phyloP scores from a whole-genome alignment of 1,140 invertebrate genomes.

The Subanguina moxae region DNA sequence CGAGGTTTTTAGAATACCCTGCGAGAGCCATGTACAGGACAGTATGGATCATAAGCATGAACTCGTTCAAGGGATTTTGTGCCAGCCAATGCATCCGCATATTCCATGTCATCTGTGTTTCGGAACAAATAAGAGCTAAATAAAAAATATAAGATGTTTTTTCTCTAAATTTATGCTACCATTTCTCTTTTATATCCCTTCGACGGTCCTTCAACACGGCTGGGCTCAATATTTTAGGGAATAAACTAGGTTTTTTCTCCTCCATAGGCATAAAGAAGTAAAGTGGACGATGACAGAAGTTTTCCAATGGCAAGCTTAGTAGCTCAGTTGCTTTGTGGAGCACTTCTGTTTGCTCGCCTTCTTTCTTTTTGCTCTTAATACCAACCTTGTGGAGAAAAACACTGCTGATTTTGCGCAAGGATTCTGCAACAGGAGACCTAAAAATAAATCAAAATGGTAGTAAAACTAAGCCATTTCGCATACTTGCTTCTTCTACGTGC shows the following conservation, averaged over 20 bases:
- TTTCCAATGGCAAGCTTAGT: slow-evolving; percentile 32
- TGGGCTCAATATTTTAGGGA: slow-evolving; percentile 14
- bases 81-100: slow-evolving; percentile 27
- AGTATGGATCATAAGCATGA: slow-evolving; percentile 55
- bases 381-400: slow-evolving; percentile 44
- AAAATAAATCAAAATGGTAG: slow-evolving; percentile 9
- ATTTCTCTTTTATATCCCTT: not conserved
- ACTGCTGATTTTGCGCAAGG: slow-evolving; percentile 42
- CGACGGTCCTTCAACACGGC: slow-evolving; percentile 7
- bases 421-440: slow-evolving; percentile 52
- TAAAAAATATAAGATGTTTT: slow-evolving; percentile 1
- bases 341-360: slow-evolving; percentile 14
- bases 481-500: slow-evolving; percentile 39
- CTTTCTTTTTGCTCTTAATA: slow-evolving; percentile 32
- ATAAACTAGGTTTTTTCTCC: slow-evolving; percentile 6
- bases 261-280: slow-evolving; percentile 20
- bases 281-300: slow-evolving; percentile 22
- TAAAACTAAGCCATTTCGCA: slow-evolving; percentile 1
- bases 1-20: not conserved
- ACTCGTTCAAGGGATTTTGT: slow-evolving; percentile 21
- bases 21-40: slow-evolving; percentile 52
- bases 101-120: slow-evolving; percentile 36
- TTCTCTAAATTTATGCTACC: not conserved
- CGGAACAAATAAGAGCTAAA: slow-evolving; percentile 53
- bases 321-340: slow-evolving; percentile 27